Percentiles rank a stretch among this genome's conserved stretches.
phyloP scores from a whole-genome alignment of 2,113 vertebrate genomes.

The Turnix velox region DNA sequence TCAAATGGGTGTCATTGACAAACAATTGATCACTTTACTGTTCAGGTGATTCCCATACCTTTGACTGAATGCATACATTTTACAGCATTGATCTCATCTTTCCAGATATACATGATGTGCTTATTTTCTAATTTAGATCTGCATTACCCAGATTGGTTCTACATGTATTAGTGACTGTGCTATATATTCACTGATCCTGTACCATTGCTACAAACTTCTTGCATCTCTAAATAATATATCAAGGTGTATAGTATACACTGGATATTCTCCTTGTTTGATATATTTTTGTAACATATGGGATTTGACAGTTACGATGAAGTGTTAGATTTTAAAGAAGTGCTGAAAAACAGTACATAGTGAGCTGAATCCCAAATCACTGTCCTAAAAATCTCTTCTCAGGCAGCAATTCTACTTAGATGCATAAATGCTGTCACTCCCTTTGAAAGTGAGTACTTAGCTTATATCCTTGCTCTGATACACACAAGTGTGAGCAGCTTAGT shows the following conservation, averaged over 20 bases:
- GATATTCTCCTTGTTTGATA: fast-evolving
- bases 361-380: not conserved
- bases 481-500: not conserved
- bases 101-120: fast-evolving
- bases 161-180: not conserved
- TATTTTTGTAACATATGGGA: not conserved
- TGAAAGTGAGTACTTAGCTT: not conserved
- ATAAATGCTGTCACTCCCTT: not conserved
- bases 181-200: not conserved
- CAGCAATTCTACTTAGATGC: not conserved
- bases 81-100: not conserved
- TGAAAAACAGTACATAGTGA: not conserved
- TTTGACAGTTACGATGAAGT: not conserved
- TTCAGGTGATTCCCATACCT: not conserved
- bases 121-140: not conserved
- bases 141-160: not conserved
- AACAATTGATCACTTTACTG: not conserved
- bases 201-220: not conserved
- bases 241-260: not conserved
- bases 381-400: not conserved
- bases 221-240: not conserved
- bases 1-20: not conserved
- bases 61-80: not conserved
- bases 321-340: not conserved
- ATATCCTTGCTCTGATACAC: not conserved